phyloP scores from a whole-genome alignment of 2,113 vertebrate species.

The Dolichotis patagonum region DNA sequence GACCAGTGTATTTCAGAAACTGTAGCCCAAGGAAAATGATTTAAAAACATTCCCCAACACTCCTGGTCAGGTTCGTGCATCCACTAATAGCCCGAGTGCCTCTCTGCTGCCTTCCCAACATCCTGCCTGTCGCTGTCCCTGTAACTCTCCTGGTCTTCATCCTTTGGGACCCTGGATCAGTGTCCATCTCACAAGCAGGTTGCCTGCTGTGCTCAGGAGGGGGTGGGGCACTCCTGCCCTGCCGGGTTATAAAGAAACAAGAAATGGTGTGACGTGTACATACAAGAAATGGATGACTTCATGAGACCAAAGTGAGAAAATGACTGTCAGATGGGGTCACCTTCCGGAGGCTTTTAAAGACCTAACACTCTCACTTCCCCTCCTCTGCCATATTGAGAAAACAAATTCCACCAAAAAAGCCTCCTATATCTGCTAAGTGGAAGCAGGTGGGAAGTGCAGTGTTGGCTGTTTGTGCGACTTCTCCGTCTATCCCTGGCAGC shows the following conservation, averaged over 20 bases:
- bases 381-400: not conserved
- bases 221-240: not conserved
- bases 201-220: not conserved
- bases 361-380: not conserved
- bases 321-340: not conserved
- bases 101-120: accelerated
- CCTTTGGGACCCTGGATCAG: not conserved
- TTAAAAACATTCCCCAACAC: constrained; percentile 4
- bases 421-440: not conserved
- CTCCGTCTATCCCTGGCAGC: not conserved
- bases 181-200: accelerated
- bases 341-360: not conserved
- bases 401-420: not conserved
- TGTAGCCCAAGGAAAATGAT: constrained; percentile 20
- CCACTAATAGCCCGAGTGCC: not conserved
- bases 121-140: not conserved
- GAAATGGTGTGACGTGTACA: not conserved
- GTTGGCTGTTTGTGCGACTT: not conserved
- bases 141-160: accelerated
- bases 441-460: not conserved
- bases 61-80: not conserved
- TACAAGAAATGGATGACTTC: not conserved
- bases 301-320: constrained; percentile 1
- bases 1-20: not conserved
- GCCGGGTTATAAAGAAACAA: not conserved